phyloP scores from a whole-genome alignment of 2,113 vertebrate species.

The Myotis lucifugus region DNA sequence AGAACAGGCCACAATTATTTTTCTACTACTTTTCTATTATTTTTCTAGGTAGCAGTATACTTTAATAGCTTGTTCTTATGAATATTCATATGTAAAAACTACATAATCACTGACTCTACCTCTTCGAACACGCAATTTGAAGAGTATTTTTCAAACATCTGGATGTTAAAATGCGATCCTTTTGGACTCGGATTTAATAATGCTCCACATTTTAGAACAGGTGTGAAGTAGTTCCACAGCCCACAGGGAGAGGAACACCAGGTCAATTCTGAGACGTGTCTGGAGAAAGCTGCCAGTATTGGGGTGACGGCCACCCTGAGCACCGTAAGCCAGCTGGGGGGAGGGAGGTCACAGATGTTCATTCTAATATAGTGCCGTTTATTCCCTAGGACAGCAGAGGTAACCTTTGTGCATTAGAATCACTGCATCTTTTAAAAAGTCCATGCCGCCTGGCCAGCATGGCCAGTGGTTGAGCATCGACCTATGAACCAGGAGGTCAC shows the following conservation, averaged over 20 bases:
- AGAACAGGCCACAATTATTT: constrained; percentile 7
- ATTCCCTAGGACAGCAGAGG: rapidly evolving
- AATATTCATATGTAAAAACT: neutral
- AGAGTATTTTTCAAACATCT: neutral
- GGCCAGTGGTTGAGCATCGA: too few species aligned
- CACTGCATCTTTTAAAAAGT: neutral
- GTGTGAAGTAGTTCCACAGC: neutral
- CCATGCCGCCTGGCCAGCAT: too few species aligned
- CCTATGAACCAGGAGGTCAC: too few species aligned
- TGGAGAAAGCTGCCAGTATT: neutral
- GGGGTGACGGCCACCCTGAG: rapidly evolving
- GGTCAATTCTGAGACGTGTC: neutral
- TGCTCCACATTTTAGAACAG: neutral
- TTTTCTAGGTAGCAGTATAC: neutral
- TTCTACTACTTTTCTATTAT: neutral
- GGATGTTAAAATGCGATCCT: neutral
- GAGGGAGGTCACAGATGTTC: rapidly evolving
- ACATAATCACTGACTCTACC: neutral
- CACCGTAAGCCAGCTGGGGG: too few species aligned
- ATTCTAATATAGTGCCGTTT: rapidly evolving
- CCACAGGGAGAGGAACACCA: neutral
- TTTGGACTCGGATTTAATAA: neutral
- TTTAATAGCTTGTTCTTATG: neutral
- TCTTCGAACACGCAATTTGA: neutral
- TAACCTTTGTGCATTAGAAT: neutral